phyloP scores from a whole-genome alignment of 2,888 invertebrate genomes.

The Phrixothrix hirtus region DNA sequence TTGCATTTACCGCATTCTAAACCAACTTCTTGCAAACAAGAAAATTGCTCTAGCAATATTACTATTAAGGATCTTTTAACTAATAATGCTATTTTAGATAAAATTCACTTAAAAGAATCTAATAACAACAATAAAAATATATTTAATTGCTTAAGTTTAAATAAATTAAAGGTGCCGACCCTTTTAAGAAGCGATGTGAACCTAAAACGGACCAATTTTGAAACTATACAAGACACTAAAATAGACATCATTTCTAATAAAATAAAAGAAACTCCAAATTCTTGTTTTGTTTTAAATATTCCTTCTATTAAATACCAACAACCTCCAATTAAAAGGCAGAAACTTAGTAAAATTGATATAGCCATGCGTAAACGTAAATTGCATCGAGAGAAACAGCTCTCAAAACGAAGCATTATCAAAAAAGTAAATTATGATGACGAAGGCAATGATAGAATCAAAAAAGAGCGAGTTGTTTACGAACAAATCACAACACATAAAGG shows the following conservation, averaged over 20 bases:
- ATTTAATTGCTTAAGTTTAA: too few relatives aligned
- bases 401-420: conserved; percentile 13
- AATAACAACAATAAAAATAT: too few relatives aligned
- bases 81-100: conserved; percentile 10
- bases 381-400: conserved; percentile 35
- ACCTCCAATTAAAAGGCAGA: conserved; percentile 45
- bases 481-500: conserved; percentile 26
- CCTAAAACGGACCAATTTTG: too few relatives aligned
- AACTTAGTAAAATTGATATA: conserved; percentile 55
- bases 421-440: conserved; percentile 27
- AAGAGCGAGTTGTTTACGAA: conserved; percentile 22
- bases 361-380: conserved; percentile 49
- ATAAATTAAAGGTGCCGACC: too few relatives aligned
- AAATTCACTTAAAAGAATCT: conserved; percentile 17
- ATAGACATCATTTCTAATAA: neutral
- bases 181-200: too few relatives aligned
- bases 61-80: conserved; percentile 19
- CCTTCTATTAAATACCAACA: conserved; percentile 44
- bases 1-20: conserved; percentile 38
- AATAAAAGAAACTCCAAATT: conserved; percentile 7
- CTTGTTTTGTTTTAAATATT: conserved; percentile 50
- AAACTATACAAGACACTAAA: neutral
- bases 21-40: conserved; percentile 8
- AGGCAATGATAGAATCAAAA: conserved; percentile 13
- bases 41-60: conserved; percentile 20